phyloP scores from a whole-genome alignment of 64 coral and sea anemone genomes.

The Hydrozoanthus tunicans region DNA sequence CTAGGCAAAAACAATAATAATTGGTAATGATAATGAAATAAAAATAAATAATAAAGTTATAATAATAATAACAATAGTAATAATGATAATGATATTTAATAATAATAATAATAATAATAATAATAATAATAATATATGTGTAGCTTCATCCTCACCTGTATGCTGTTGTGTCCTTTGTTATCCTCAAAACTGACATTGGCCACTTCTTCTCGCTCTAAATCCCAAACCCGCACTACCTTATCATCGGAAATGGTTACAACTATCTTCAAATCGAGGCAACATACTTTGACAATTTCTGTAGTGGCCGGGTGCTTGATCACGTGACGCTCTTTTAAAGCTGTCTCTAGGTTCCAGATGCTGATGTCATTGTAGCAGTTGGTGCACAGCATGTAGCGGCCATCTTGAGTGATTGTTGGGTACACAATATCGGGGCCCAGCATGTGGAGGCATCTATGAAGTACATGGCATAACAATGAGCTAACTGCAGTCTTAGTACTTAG shows the following conservation, averaged over 20 bases:
- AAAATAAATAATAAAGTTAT: not conserved
- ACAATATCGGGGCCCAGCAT: slow-evolving; percentile 91
- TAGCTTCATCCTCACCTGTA: slow-evolving; percentile 24
- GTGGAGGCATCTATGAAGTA: slow-evolving; percentile 74
- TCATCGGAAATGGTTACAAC: slow-evolving; percentile 94
- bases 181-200: slow-evolving; percentile 85
- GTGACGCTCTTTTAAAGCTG: slow-evolving; percentile 85
- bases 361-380: slow-evolving; percentile 93
- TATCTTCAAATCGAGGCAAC: slow-evolving; percentile 73
- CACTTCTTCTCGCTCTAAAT: slow-evolving; percentile 80
- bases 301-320: slow-evolving; percentile 92
- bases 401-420: slow-evolving; percentile 74
- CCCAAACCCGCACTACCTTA: slow-evolving; percentile 86
- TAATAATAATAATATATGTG: not conserved
- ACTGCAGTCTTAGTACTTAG: not conserved
- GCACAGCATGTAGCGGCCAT: slow-evolving; percentile 89
- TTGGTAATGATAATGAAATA: too few relatives aligned
- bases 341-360: slow-evolving; percentile 95
- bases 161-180: slow-evolving; percentile 82
- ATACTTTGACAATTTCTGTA: slow-evolving; percentile 72
- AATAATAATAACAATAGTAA: not conserved
- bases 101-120: not conserved
- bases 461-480: not conserved
- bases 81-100: not conserved
- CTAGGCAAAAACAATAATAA: not conserved